phyloP scores from a whole-genome alignment of 1,140 invertebrate species.

The Papilio machaon region DNA sequence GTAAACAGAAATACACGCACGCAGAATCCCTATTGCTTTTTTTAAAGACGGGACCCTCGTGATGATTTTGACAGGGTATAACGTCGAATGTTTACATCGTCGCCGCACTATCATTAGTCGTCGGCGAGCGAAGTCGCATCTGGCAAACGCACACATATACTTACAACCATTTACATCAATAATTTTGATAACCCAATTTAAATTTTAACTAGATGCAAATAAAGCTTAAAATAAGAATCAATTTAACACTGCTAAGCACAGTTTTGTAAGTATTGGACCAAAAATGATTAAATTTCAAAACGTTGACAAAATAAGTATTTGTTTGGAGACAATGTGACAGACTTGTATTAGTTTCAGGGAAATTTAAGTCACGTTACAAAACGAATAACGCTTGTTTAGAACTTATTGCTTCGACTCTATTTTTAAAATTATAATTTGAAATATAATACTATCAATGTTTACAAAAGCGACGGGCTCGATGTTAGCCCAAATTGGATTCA shows the following conservation, averaged over 20 bases:
- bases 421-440: not conserved
- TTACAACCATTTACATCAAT: constrained; percentile 23
- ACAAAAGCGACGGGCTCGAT: no score
- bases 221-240: constrained; percentile 8
- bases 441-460: not conserved
- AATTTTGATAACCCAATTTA: not conserved
- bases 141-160: constrained; percentile 49
- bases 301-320: constrained; percentile 27
- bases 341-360: constrained; percentile 11
- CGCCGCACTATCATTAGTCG: constrained; percentile 77
- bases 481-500: not conserved
- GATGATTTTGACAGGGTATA: constrained; percentile 70
- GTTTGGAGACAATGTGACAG: constrained; percentile 26
- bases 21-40: constrained; percentile 58
- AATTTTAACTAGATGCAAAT: constrained; percentile 14
- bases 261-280: constrained; percentile 44
- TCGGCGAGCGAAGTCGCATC: constrained; percentile 55
- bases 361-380: constrained; percentile 13
- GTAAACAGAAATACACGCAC: constrained; percentile 37
- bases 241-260: not conserved
- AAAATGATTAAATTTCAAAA: constrained; percentile 65
- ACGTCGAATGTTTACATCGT: constrained; percentile 76
- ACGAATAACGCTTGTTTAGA: not conserved
- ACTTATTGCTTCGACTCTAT: not conserved
- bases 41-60: constrained; percentile 52